Percentiles rank a stretch among this genome's conserved stretches.
Evolutionary conservation across 2,888 invertebrate species (phyloP).

Genomic region (Leucania comma): DNA sequence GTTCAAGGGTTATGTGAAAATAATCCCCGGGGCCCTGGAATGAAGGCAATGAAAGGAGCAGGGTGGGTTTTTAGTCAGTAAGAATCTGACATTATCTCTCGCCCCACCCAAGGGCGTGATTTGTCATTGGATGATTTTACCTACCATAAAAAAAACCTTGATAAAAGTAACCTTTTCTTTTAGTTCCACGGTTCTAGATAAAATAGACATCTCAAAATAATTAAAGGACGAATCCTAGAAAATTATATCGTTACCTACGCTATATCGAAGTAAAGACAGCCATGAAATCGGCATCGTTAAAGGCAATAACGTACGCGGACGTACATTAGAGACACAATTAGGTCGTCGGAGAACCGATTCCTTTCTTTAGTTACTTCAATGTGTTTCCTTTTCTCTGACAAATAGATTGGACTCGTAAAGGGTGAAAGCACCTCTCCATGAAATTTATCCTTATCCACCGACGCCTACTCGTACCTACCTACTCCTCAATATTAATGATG

Average conservation of each 20-base stretch:
- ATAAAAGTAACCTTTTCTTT: background rate
- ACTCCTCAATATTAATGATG: constrained; percentile 89
- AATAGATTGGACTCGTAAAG: constrained; percentile 86
- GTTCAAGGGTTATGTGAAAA: no score
- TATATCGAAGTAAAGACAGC: constrained; percentile 67
- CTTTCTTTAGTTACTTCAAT: constrained; percentile 74
- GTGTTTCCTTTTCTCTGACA: constrained; percentile 78
- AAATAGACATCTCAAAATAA: constrained; percentile 2
- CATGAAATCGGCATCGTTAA: constrained; percentile 76
- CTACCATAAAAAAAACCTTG: background rate
- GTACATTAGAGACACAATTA: constrained; percentile 65
- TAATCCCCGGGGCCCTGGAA: no score
- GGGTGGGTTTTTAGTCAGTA: no score
- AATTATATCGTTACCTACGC: constrained; percentile 60
- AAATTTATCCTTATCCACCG: constrained; percentile 84
- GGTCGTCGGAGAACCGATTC: constrained; percentile 63
- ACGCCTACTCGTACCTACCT: constrained; percentile 81
- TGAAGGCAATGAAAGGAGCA: no score
- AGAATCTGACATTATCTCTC: no score
- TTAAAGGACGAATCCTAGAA: constrained; percentile 5
- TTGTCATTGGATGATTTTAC: no score
- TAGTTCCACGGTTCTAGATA: background rate
- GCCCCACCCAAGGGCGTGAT: no score
- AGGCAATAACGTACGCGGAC: constrained; percentile 60
- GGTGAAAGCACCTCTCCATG: constrained; percentile 86